Base-by-base conservation (phyloP, 35 echinoderm and acorn worm species). In the Apostichopus californicus region DNA sequence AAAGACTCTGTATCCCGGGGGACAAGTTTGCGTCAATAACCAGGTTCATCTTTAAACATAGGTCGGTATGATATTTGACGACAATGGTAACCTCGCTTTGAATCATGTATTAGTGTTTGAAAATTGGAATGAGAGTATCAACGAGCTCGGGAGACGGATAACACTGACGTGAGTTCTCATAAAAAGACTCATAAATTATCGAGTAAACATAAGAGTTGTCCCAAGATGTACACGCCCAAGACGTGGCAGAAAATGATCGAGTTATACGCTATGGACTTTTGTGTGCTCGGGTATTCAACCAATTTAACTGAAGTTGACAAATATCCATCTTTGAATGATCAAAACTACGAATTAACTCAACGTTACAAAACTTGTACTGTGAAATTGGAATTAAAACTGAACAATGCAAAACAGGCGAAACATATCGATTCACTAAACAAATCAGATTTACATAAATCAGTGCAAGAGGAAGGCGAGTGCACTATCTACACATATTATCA, bases 201-300 rank as follows among this genome's bases (percentile, higher is more conserved):
- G 55, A 17, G 52, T 13, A 17, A 52, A 17, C n/a, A 87, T 25
- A 63, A 87, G 52, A n/a, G 18, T 52, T 87, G 85, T 87, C 18
- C 23, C 20, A 17, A 66, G 8, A 87, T 63, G 85, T 87, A 87
- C 85, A 24, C 5, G 5, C 55, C 55, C 21, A 10, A 8, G 9
- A 63, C 85, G 0, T 87, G 85, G 85, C 3, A 18, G 11, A 87
- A 87, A 63, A 24, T 87, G 8, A 21, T 87, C 15, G 64, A 66
- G 15, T 15, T 87, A 2, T 87, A 63, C 20, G 55, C 57, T 9
- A 10, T 87, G 24, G 85, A 87, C 14, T 87, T 87, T 87, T 34
- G 28, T 34, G 28, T 34, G 28, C 28, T 34, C 28, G 28, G 28
- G 28, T 34, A 34, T 34, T 34, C 28, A 34, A 34, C 28, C 28